Conservation (phyloP, 2,113 vertebrate species). For the Engystomops pustulosus region DNA sequence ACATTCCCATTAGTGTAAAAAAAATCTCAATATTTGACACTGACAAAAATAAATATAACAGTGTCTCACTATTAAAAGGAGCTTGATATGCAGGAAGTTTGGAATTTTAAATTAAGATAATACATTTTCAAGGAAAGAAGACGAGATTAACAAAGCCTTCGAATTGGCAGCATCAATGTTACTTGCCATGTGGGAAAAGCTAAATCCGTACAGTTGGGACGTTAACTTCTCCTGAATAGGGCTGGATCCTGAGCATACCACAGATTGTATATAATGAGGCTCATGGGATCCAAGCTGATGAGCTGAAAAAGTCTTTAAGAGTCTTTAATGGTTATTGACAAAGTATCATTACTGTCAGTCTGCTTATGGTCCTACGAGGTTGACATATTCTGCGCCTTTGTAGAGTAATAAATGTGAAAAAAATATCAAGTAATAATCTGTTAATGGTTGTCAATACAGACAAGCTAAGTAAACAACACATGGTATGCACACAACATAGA, state of each 20-base stretch:
- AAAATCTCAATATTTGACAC: slow-evolving; percentile 40
- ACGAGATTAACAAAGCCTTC: slow-evolving; percentile 43
- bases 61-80: neutral
- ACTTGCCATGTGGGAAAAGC: slow-evolving; percentile 44
- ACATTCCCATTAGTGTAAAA: slow-evolving; percentile 17
- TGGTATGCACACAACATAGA: neutral
- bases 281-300: slow-evolving; percentile 46
- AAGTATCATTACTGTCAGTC: slow-evolving; percentile 55
- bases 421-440: neutral
- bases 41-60: slow-evolving; percentile 35
- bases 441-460: neutral
- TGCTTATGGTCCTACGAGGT: slow-evolving; percentile 18
- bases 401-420: neutral
- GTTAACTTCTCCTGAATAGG: slow-evolving; percentile 29
- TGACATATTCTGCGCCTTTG: neutral
- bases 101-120: slow-evolving; percentile 32
- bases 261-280: slow-evolving; percentile 54
- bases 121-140: slow-evolving; percentile 25
- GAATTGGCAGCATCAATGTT: slow-evolving; percentile 41
- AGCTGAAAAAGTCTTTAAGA: slow-evolving; percentile 54
- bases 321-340: slow-evolving; percentile 53
- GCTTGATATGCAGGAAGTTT: neutral
- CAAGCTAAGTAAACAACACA: neutral
- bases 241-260: slow-evolving; percentile 37
- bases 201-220: slow-evolving; percentile 36